Conservation (phyloP, 2,113 vertebrate species). For the Halichoeres trimaculatus region DNA sequence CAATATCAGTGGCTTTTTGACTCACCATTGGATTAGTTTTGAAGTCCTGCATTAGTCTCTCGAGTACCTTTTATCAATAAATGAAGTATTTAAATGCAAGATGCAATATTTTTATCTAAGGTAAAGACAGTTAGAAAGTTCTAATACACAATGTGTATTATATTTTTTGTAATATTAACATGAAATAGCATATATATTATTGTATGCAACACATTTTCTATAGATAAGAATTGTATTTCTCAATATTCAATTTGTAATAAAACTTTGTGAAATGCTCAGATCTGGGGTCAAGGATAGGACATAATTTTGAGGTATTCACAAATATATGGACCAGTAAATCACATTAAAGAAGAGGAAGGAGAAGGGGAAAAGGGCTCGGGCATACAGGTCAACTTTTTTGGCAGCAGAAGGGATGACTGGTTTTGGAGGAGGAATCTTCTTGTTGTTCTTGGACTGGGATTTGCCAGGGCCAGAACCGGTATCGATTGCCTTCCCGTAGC, state of each 20-base stretch:
- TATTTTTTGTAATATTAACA: constrained; percentile 22
- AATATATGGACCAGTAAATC: constrained; percentile 98
- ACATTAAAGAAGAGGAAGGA: constrained; percentile 99
- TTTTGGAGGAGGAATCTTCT: constrained; percentile 94
- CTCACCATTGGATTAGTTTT: constrained; percentile 16
- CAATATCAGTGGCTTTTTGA: constrained; percentile 41
- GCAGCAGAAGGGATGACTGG: constrained; percentile 97
- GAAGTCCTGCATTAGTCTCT: constrained; percentile 44
- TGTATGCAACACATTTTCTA: too few species aligned
- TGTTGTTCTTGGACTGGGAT: constrained; percentile 92
- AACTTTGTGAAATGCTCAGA: constrained; percentile 11
- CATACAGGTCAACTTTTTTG: constrained; percentile 95
- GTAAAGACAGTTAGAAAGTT: constrained; percentile 22
- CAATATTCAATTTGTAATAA: constrained; percentile 21
- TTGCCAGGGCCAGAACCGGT: constrained; percentile 84
- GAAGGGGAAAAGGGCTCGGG: constrained; percentile 97
- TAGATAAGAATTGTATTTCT: constrained; percentile 17
- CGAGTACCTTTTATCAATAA: constrained; percentile 44
- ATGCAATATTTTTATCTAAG: constrained; percentile 24
- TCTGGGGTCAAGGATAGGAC: not conserved
- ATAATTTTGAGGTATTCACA: constrained; percentile 84
- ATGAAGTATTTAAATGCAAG: constrained; percentile 40
- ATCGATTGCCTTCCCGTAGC: constrained; percentile 97
- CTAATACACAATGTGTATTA: constrained; percentile 26
- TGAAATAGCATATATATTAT: constrained; percentile 14